Evolutionary conservation across 1,140 invertebrate genomes (phyloP).

Genomic region (Zophobas morio): DNA sequence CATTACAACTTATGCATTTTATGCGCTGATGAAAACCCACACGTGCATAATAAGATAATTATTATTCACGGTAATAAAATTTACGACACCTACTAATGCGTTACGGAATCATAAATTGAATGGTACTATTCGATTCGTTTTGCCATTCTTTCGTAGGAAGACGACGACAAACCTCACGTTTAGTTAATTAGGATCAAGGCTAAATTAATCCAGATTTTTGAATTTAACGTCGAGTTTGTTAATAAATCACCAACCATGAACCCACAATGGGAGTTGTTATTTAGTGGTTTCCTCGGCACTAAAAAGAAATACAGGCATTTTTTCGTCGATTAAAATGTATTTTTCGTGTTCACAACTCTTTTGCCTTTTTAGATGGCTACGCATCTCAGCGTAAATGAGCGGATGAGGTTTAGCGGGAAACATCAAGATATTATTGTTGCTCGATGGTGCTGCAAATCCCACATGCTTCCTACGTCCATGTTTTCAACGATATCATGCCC

Average conservation of each 20-base stretch:
- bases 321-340: not conserved
- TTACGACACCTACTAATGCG: not conserved
- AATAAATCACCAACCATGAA: not conserved
- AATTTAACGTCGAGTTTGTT: not conserved
- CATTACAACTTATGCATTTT: too few species aligned
- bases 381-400: too few species aligned
- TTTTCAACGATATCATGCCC: conserved; percentile 7
- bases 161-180: not conserved
- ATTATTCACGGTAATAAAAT: not conserved
- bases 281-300: too few species aligned
- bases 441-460: conserved; percentile 7
- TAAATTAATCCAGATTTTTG: conserved; percentile 15
- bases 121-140: not conserved
- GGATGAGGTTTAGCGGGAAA: too few species aligned
- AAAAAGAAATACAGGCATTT: too few species aligned
- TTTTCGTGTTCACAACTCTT: not conserved
- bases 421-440: not conserved
- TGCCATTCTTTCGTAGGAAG: not conserved
- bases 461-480: conserved; percentile 3
- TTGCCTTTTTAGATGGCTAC: too few species aligned
- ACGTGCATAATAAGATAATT: too few species aligned
- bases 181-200: conserved; percentile 8
- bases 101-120: not conserved
- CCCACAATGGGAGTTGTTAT: not conserved
- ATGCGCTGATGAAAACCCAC: too few species aligned